Conservation (phyloP, 2,797 vertebrate genomes). For the Enteromius mattozi region DNA sequence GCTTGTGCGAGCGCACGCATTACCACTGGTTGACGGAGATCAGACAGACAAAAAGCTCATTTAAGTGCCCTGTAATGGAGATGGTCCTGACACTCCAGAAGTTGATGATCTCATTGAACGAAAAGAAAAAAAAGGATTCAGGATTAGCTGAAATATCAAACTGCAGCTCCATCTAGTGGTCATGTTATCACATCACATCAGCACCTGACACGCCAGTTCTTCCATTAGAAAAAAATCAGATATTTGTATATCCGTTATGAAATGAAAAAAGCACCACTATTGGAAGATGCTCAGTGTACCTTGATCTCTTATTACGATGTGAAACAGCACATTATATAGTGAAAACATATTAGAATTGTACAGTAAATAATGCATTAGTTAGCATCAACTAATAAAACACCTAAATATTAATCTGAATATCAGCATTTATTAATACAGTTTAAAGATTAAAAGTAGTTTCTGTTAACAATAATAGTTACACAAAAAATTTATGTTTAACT, state of each 20-base stretch:
- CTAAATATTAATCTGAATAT: not conserved
- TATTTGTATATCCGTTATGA: not conserved
- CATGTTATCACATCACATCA: constrained; percentile 27
- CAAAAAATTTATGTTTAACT: not conserved
- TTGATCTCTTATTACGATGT: constrained; percentile 4
- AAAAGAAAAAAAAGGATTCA: not conserved
- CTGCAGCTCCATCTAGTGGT: constrained; percentile 59
- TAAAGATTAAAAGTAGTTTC: not conserved
- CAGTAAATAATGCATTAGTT: not conserved
- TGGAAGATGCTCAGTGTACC: not conserved
- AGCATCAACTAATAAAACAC: not conserved
- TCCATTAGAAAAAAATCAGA: not conserved
- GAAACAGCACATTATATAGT: not conserved
- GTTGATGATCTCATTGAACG: constrained; percentile 40
- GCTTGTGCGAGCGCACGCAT: constrained; percentile 53
- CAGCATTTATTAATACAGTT: not conserved
- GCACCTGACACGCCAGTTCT: not conserved
- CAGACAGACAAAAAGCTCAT: constrained; percentile 63
- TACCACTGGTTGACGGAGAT: constrained; percentile 57
- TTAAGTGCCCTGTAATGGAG: constrained; percentile 54
- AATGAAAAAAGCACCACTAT: not conserved
- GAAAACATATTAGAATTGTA: not conserved
- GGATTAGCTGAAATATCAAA: constrained; percentile 37
- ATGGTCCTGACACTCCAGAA: constrained; percentile 41
- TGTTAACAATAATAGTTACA: not conserved